phyloP scores from a whole-genome alignment of 2,888 invertebrate species.

The Drosophila robusta region DNA sequence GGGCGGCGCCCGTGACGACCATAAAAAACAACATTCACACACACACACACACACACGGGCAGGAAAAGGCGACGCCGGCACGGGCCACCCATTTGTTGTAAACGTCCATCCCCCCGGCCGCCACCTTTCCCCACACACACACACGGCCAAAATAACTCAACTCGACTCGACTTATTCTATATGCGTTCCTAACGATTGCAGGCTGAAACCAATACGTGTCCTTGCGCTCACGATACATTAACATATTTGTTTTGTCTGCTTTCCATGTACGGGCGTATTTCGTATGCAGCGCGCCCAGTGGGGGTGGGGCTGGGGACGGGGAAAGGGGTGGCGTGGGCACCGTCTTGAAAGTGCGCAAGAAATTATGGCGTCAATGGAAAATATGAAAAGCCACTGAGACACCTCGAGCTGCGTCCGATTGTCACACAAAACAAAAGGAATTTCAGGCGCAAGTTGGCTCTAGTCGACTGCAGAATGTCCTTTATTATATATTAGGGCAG shows the following conservation, averaged over 20 bases:
- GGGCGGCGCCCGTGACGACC: conserved; percentile 71
- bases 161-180: conserved; percentile 58
- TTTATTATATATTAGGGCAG: background rate
- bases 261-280: conserved; percentile 30
- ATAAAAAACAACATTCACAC: conserved; percentile 45
- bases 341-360: conserved; percentile 50
- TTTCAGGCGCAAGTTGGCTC: background rate
- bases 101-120: conserved; percentile 4
- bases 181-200: conserved; percentile 76
- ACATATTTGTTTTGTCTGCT: conserved; percentile 80
- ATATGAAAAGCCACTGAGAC: conserved; percentile 61
- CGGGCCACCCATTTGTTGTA: conserved; percentile 76
- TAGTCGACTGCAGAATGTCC: conserved; percentile 18
- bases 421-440: conserved; percentile 45
- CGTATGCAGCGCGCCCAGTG: conserved; percentile 12
- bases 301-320: background rate
- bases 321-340: background rate
- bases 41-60: conserved; percentile 27
- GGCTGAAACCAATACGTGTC: conserved; percentile 77
- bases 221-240: conserved; percentile 68
- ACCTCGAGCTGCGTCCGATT: conserved; percentile 36
- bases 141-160: conserved; percentile 65
- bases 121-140: conserved; percentile 2
- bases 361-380: conserved; percentile 72
- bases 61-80: conserved; percentile 73